Evolutionary conservation across 1,140 invertebrate species (phyloP).

Genomic region (Hirudo medicinalis): DNA sequence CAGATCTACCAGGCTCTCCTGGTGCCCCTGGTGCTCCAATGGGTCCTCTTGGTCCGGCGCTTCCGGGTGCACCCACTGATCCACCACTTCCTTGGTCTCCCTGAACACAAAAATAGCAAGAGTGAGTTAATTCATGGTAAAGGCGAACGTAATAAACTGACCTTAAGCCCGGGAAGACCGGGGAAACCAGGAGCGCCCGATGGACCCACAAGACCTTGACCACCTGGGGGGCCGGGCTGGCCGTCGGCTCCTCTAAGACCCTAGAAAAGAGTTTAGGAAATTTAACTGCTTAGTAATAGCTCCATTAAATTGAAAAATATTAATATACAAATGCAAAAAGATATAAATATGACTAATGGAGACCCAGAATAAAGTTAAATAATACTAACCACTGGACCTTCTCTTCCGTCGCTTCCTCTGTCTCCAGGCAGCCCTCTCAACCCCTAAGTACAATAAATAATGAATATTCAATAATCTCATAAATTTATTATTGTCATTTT

Average conservation of each 20-base stretch:
- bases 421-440: conserved; percentile 10
- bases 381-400: conserved; percentile 22
- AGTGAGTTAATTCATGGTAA: not conserved
- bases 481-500: too few species aligned
- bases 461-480: too few species aligned
- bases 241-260: conserved; percentile 34
- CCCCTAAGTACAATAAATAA: not conserved
- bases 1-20: conserved; percentile 17
- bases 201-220: conserved; percentile 38
- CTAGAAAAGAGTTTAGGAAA: conserved; percentile 15
- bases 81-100: conserved; percentile 15
- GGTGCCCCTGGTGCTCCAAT: conserved; percentile 16
- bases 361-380: conserved; percentile 15
- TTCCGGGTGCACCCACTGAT: conserved; percentile 7
- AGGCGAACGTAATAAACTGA: not conserved
- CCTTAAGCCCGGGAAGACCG: conserved; percentile 30
- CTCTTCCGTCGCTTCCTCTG: conserved; percentile 29
- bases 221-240: conserved; percentile 38
- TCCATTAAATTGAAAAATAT: not conserved
- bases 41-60: conserved; percentile 13
- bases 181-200: conserved; percentile 30
- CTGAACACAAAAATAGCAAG: not conserved
- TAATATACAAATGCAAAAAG: not conserved
- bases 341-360: not conserved
- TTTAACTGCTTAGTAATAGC: conserved; percentile 17